Percentiles rank a stretch among this genome's conserved stretches.
phyloP scores from a whole-genome alignment of 2,797 vertebrate genomes.

The Etheostoma nigrum region DNA sequence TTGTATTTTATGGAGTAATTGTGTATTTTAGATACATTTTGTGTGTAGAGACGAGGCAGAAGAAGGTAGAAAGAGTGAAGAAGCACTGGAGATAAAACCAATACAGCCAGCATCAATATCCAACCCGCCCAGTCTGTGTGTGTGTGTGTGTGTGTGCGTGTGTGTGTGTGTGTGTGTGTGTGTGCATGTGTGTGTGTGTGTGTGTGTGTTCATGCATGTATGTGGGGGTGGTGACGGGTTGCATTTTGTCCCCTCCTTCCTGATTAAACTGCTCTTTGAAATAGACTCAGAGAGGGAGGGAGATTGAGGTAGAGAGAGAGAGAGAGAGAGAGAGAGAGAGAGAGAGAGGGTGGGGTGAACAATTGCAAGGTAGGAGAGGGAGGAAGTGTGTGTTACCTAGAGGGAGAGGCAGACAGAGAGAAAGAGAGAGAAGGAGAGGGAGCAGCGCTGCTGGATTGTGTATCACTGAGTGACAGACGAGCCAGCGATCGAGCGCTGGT shows the following conservation, averaged over 20 bases:
- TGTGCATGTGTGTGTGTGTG: constrained; percentile 31
- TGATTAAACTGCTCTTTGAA: constrained; percentile 66
- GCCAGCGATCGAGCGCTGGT: constrained; percentile 38
- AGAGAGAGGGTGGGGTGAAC: constrained; percentile 41
- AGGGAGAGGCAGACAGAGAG: constrained; percentile 49
- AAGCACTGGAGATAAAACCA: constrained; percentile 40
- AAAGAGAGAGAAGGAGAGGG: constrained; percentile 29
- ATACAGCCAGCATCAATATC: constrained; percentile 60
- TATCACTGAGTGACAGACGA: constrained; percentile 45
- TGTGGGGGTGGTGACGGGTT: constrained; percentile 63
- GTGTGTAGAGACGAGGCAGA: background rate
- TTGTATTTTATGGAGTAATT: background rate
- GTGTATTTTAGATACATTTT: background rate
- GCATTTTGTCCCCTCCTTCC: constrained; percentile 49
- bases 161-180: constrained; percentile 2
- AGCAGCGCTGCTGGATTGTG: constrained; percentile 52
- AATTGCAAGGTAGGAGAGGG: constrained; percentile 33
- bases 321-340: constrained; percentile 24
- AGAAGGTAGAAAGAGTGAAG: background rate
- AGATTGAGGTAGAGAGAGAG: constrained; percentile 1
- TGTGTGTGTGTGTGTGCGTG: constrained; percentile 24
- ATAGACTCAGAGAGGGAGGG: constrained; percentile 55
- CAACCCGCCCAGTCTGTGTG: constrained; percentile 26
- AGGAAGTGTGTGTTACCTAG: constrained; percentile 40
- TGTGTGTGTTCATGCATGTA: constrained; percentile 9